Evolutionary conservation across 1,140 invertebrate genomes (phyloP).

Genomic region (Drosophila parabipectinata): DNA sequence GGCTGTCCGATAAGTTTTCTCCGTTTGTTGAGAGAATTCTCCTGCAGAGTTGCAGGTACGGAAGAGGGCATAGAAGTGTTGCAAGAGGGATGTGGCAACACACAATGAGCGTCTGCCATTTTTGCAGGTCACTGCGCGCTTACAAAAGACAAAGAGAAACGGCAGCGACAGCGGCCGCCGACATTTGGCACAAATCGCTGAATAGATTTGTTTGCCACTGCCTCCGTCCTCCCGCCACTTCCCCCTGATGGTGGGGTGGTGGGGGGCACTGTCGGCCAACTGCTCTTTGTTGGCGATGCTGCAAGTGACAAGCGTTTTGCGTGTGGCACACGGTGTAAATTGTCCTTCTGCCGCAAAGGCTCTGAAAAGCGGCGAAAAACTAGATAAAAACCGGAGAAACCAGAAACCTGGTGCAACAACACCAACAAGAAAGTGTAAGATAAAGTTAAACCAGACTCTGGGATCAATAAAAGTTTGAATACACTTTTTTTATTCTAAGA

Average conservation of each 20-base stretch:
- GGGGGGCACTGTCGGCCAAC: slow-evolving; percentile 8
- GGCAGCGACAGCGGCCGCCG: slow-evolving; percentile 44
- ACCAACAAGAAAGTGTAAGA: background rate
- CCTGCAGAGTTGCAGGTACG: slow-evolving; percentile 32
- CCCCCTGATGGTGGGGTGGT: background rate
- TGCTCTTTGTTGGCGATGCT: slow-evolving; percentile 68
- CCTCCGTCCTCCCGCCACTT: background rate
- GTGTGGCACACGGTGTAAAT: slow-evolving; percentile 76
- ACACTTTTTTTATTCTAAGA: background rate
- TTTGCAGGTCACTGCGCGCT: slow-evolving; percentile 80
- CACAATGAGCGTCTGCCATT: slow-evolving; percentile 78
- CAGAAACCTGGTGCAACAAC: background rate
- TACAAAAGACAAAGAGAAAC: slow-evolving; percentile 70
- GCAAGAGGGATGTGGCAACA: background rate
- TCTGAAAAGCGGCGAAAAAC: slow-evolving; percentile 8
- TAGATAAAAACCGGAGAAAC: slow-evolving; percentile 9
- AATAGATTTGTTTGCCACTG: slow-evolving; percentile 48
- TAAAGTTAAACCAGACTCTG: background rate
- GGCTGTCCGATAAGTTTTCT: slow-evolving; percentile 25
- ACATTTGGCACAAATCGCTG: slow-evolving; percentile 80
- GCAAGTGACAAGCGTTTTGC: slow-evolving; percentile 81
- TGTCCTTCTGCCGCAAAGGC: slow-evolving; percentile 39
- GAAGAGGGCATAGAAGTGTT: background rate
- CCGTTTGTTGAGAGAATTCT: background rate
- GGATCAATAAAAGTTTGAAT: background rate